Evolutionary conservation across 2,888 invertebrate genomes (phyloP).

Genomic region (Zootermopsis nevadensis): DNA sequence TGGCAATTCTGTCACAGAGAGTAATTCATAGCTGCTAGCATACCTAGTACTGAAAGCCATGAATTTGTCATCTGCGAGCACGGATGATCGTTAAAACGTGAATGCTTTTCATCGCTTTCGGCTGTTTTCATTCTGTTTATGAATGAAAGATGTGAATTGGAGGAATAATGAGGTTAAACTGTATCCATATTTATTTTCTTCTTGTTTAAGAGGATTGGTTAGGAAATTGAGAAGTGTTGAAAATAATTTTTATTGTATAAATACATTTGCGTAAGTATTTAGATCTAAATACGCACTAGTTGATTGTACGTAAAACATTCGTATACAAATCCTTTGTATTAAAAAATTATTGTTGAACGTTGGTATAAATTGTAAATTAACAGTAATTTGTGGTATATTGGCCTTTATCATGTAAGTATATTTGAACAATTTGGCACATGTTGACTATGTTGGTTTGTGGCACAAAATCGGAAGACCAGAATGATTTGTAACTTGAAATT

Average conservation of each 20-base stretch:
- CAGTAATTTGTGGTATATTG: not conserved
- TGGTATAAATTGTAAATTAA: not conserved
- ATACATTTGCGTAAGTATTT: constrained; percentile 19
- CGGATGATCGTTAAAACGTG: not conserved
- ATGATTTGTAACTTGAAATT: too few relatives aligned
- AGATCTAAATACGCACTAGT: not conserved
- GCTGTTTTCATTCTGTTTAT: not conserved
- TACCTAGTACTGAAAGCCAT: not conserved
- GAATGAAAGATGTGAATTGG: constrained; percentile 46
- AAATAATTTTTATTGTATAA: constrained; percentile 36
- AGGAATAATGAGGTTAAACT: constrained; percentile 43
- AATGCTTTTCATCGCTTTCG: not conserved
- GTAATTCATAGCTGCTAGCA: too few relatives aligned
- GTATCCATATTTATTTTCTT: constrained; percentile 36
- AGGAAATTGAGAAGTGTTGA: constrained; percentile 34
- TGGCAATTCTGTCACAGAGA: constrained; percentile 1
- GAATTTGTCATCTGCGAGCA: too few relatives aligned
- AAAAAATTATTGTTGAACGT: not conserved
- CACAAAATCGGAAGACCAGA: too few relatives aligned
- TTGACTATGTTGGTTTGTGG: not conserved
- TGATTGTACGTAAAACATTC: not conserved
- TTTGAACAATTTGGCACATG: not conserved
- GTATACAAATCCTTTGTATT: not conserved
- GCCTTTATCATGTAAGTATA: not conserved
- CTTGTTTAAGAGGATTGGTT: constrained; percentile 45